phyloP scores from a whole-genome alignment of 1,140 invertebrate species.

The Drosophila seguyi region DNA sequence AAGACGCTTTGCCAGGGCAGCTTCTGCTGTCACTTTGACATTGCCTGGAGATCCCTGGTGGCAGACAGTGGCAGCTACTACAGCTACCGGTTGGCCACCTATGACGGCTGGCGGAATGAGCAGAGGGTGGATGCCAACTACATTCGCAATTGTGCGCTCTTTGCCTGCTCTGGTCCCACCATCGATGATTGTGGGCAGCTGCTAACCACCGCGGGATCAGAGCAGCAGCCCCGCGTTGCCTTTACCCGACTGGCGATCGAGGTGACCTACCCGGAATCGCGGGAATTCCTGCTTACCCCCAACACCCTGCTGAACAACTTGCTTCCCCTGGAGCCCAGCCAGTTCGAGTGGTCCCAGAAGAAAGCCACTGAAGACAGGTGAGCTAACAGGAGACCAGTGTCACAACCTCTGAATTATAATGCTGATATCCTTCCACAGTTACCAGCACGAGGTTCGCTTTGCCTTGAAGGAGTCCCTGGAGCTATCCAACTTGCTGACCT shows the following conservation, averaged over 20 bases:
- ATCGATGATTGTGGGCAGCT: constrained; percentile 60
- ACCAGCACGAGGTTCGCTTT: constrained; percentile 36
- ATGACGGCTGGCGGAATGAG: constrained; percentile 69
- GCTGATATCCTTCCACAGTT: constrained; percentile 14
- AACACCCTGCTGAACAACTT: constrained; percentile 58
- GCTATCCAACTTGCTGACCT: constrained; percentile 59
- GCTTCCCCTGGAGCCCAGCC: constrained; percentile 52
- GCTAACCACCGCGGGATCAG: constrained; percentile 1
- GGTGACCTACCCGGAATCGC: constrained; percentile 44
- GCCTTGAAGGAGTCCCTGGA: constrained; percentile 13
- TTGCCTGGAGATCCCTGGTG: constrained; percentile 35
- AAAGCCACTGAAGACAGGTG: constrained; percentile 26
- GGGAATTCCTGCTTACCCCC: constrained; percentile 56
- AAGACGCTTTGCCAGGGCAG: constrained; percentile 38
- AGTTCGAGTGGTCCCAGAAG: constrained; percentile 54
- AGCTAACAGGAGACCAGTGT: neutral
- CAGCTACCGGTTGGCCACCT: constrained; percentile 64
- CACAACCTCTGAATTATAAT: no score
- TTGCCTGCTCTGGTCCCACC: constrained; percentile 57
- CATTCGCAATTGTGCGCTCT: constrained; percentile 66
- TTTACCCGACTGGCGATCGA: constrained; percentile 59
- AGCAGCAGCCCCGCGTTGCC: neutral
- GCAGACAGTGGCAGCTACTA: constrained; percentile 11
- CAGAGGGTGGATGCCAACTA: constrained; percentile 52
- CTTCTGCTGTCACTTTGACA: constrained; percentile 74